Percentiles rank a stretch among this genome's conserved stretches.
phyloP scores from a whole-genome alignment of 2,113 vertebrate species.

The Cryptomyrus ogoouensis region DNA sequence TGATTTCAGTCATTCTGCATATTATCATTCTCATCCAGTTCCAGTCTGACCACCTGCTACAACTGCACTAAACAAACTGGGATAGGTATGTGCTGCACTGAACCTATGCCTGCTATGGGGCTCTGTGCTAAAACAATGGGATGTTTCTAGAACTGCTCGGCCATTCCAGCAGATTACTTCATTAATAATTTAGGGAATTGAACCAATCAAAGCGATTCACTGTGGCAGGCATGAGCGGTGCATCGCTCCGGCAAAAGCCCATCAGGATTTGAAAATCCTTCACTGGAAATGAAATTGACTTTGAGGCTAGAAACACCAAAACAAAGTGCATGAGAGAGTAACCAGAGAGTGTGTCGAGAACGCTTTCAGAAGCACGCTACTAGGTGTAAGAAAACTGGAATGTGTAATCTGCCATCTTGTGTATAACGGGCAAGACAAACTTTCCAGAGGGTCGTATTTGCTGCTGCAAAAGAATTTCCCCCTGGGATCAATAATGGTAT shows the following conservation, averaged over 20 bases:
- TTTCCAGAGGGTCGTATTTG: neutral
- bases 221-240: neutral
- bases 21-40: neutral
- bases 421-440: neutral
- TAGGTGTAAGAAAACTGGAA: neutral
- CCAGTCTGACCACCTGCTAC: neutral
- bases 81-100: neutral
- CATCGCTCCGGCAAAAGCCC: neutral
- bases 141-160: neutral
- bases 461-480: neutral
- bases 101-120: neutral
- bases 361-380: neutral
- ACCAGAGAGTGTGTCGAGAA: neutral
- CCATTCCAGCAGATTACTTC: neutral
- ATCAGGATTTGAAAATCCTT: neutral
- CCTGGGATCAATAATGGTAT: neutral
- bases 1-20: neutral
- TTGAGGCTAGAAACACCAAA: neutral
- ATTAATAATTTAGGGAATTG: constrained; percentile 6
- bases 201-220: neutral
- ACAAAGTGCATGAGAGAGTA: constrained; percentile 4
- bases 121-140: neutral
- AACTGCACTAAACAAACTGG: neutral
- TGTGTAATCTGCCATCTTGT: neutral
- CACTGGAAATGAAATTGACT: neutral